Percentiles rank a stretch among this genome's conserved stretches.
Conservation (phyloP, 92 coral and sea anemone species). For the Epizoanthus illoricatus region DNA sequence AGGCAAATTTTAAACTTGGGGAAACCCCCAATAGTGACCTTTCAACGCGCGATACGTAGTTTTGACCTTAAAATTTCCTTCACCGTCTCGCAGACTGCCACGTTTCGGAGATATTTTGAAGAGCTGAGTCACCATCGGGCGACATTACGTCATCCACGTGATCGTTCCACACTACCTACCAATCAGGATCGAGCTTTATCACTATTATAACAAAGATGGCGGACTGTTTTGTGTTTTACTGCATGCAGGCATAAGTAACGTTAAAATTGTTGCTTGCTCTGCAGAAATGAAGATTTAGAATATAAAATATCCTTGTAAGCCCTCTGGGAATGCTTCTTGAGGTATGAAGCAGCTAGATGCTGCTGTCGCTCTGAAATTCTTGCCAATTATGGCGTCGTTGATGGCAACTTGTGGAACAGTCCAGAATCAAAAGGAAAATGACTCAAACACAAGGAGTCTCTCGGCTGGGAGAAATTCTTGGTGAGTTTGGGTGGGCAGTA, state of each 20-base stretch:
- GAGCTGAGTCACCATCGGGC: too few relatives aligned
- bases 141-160: too few relatives aligned
- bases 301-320: not conserved
- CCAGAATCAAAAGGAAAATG: conserved; percentile 18
- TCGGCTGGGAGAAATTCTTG: conserved; percentile 36
- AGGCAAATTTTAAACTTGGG: too few relatives aligned
- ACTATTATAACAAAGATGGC: conserved; percentile 34
- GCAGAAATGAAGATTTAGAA: not conserved
- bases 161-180: too few relatives aligned
- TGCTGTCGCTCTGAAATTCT: not conserved
- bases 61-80: too few relatives aligned
- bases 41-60: too few relatives aligned
- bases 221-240: not conserved
- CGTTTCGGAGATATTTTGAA: too few relatives aligned
- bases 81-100: too few relatives aligned
- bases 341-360: conserved; percentile 39
- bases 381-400: conserved; percentile 35
- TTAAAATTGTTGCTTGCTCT: not conserved
- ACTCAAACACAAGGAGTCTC: conserved; percentile 29
- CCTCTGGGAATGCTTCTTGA: conserved; percentile 1
- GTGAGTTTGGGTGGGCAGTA: not conserved
- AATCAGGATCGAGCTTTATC: too few relatives aligned
- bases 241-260: not conserved
- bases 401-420: conserved; percentile 18
- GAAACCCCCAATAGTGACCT: too few relatives aligned